A percentile compares a stretch with the other conserved stretches of the same genome.
phyloP scores from a whole-genome alignment of 2,888 invertebrate species.

The Apotomis capreana region DNA sequence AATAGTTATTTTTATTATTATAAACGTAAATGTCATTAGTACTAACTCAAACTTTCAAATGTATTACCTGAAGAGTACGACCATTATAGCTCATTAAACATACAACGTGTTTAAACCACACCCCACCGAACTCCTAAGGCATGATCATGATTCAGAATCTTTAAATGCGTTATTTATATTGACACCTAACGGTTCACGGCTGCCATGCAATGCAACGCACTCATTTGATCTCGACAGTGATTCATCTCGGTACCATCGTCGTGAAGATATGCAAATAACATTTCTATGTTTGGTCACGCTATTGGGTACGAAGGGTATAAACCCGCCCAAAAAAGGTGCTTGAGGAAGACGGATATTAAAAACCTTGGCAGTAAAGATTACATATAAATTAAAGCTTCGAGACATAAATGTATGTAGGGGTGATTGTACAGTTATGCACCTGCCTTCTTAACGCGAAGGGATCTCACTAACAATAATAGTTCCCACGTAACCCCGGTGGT shows the following conservation, averaged over 20 bases:
- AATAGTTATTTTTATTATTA: too few relatives aligned
- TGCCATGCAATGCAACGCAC: conserved; percentile 24
- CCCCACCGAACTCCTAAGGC: background rate
- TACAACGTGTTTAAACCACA: background rate
- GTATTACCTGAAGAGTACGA: too few relatives aligned
- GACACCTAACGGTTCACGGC: conserved; percentile 26
- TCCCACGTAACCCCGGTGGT: conserved; percentile 22
- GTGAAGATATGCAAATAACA: conserved; percentile 31
- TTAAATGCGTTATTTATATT: conserved; percentile 16
- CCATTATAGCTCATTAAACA: background rate
- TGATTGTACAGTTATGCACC: conserved; percentile 23
- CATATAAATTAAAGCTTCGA: conserved; percentile 9
- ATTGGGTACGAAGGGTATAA: conserved; percentile 13
- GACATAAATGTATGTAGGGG: conserved; percentile 22
- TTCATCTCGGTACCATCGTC: conserved; percentile 42
- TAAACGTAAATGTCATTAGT: too few relatives aligned
- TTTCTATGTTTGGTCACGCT: conserved; percentile 30
- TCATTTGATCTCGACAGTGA: conserved; percentile 41
- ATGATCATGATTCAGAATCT: conserved; percentile 9
- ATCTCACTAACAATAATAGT: conserved; percentile 8
- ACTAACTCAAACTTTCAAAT: too few relatives aligned
- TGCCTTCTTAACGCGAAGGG: conserved; percentile 28
- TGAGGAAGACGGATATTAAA: conserved; percentile 11
- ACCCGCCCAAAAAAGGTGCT: background rate
- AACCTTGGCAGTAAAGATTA: conserved; percentile 1